These are phyloP conservation scores for Scyliorhinus canicula DNA, from an alignment of 2,797 vertebrate genomes.

Conservation along the genomic window DNA sequence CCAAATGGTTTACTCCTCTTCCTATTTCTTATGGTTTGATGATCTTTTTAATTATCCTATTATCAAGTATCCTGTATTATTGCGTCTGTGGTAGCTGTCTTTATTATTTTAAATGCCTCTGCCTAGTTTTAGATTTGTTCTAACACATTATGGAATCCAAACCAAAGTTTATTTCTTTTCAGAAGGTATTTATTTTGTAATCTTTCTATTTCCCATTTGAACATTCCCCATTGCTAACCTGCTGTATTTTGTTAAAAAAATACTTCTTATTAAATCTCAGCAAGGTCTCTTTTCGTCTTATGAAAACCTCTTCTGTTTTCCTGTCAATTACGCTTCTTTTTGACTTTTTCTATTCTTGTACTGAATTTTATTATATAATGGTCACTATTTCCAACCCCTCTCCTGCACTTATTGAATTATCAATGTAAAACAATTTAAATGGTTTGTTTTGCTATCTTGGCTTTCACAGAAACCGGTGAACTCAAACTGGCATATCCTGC, in stretches of 20 bases:
- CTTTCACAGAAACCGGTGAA: slow-evolving; percentile 41
- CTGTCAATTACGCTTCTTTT: background rate
- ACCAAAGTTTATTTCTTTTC: background rate
- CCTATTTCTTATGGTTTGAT: no score
- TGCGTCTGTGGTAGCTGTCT: background rate
- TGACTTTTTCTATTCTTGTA: background rate
- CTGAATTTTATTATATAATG: background rate
- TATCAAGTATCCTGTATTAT: no score
- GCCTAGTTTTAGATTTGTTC: background rate
- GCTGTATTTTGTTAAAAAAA: background rate
- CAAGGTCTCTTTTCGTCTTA: background rate
- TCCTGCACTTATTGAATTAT: background rate
- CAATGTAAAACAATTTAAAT: background rate
- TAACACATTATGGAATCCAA: background rate
- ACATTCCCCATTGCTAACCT: background rate
- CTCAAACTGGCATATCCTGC: slow-evolving; percentile 42
- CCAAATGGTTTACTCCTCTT: no score
- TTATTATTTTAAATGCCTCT: background rate
- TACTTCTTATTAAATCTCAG: background rate
- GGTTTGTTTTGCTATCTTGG: background rate
- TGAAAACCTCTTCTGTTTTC: background rate
- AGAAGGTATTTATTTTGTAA: background rate
- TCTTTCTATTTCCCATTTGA: background rate
- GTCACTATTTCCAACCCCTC: background rate
- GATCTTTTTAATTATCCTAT: no score